Evolutionary conservation across 2,797 vertebrate genomes (phyloP).

Genomic region (Clarias platycephalus): DNA sequence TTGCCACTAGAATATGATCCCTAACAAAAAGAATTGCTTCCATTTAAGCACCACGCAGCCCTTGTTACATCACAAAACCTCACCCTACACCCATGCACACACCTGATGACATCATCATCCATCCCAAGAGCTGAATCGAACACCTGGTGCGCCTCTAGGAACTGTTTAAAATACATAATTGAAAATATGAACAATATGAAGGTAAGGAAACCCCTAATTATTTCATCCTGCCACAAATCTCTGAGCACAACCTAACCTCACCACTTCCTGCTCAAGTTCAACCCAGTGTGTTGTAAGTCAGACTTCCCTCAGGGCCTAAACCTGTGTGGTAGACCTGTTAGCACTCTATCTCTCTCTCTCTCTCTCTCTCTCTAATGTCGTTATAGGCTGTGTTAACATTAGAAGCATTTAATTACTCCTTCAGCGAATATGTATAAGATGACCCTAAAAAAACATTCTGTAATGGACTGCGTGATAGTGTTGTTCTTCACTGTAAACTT

Average conservation of each 20-base stretch:
- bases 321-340: neutral
- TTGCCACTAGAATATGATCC: neutral
- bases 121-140: neutral
- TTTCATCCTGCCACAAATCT: neutral
- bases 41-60: neutral
- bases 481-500: neutral
- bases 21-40: neutral
- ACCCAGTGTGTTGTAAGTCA: neutral
- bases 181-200: neutral
- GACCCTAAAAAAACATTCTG: neutral
- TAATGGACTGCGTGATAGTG: too few species aligned
- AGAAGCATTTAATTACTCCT: neutral
- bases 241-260: neutral
- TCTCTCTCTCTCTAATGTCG: neutral
- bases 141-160: neutral
- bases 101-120: constrained; percentile 12
- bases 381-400: neutral
- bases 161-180: neutral
- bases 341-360: neutral
- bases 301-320: neutral
- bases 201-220: constrained; percentile 8
- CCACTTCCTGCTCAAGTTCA: neutral
- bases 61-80: neutral
- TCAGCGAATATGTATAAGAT: neutral
- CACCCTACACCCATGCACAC: neutral